These are phyloP conservation scores for Apis cerana DNA, from an alignment of 1,140 invertebrate genomes.

Conservation along the genomic window DNA sequence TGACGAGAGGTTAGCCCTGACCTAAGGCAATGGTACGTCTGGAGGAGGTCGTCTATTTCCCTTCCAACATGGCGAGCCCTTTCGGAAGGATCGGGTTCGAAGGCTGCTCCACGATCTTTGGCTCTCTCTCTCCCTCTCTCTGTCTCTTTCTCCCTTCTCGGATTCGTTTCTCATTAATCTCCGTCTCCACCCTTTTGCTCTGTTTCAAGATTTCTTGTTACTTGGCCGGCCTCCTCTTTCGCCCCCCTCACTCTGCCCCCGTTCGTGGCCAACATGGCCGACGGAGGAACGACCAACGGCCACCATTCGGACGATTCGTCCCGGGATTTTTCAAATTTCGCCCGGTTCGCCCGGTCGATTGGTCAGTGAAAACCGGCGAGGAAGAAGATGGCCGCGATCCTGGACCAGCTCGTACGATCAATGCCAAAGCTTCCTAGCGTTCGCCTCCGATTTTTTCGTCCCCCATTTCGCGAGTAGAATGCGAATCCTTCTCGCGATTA, in stretches of 20 bases:
- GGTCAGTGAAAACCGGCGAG: conserved; percentile 44
- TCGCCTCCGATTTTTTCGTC: conserved; percentile 3
- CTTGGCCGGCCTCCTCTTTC: conserved; percentile 47
- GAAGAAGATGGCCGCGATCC: conserved; percentile 47
- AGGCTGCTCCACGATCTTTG: conserved; percentile 34
- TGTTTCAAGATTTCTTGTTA: conserved; percentile 74
- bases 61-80: conserved; percentile 64
- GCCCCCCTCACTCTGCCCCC: conserved; percentile 48
- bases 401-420: conserved; percentile 35
- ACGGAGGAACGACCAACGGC: conserved; percentile 47
- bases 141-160: conserved; percentile 45
- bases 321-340: conserved; percentile 55
- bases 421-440: conserved; percentile 22
- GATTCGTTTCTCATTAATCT: conserved; percentile 78
- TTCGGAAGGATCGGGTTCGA: conserved; percentile 46
- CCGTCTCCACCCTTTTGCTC: conserved; percentile 74
- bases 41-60: conserved; percentile 40
- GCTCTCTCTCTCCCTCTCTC: conserved; percentile 24
- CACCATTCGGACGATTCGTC: conserved; percentile 47
- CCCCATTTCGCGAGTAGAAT: background rate
- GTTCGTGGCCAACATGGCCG: conserved; percentile 71
- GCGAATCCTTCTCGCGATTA: background rate
- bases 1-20: conserved; percentile 33
- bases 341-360: conserved; percentile 42
- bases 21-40: conserved; percentile 23